Evolutionary conservation across 2,113 vertebrate species (phyloP), one percentile per base, ranked within the genome.

Genomic region (Brachyhypopomus gauderio): DNA sequence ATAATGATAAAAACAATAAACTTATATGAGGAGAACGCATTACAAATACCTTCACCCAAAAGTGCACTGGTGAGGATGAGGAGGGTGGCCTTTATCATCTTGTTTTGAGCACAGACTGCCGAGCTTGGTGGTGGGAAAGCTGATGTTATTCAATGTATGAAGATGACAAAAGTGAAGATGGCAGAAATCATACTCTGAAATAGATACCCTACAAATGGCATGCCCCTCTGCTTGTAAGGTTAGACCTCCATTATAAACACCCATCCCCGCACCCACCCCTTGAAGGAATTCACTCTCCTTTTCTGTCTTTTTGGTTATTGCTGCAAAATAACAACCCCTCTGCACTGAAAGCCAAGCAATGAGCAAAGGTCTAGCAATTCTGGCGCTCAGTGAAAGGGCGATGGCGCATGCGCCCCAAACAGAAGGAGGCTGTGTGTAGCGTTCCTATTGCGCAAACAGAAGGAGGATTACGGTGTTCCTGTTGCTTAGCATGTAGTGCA

Each of bases 41-140:
- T 67, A 22, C n/a, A 84, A 20, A 71, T 81, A 85, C 83, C 83
- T 85, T 73, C 69, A 48, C 56, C 81, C 48, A 78, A 66, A 63
- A 85, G 79, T 34, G 67, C 19, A 67, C 75, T 69, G 2, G 75
- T 70, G 19, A 85, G 71, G 63, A 85, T 56, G 63, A 73, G 48
- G 45, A 81, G 74, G 9, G 56, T 52, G n/a, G 3, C 14, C 12
- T 12, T 62, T 67, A 59, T 56, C 75, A 82, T 85, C 63, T 73
- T 81, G 75, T 73, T 48, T n/a, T 76, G 19, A 48, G 3, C 34
- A 64, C 56, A 77, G 83, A 80, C 41, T 80, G 78, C 64, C 30
- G 27, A 69, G 48, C 55, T 17, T 1, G n/a, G 27, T 1, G n/a
- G 27, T 38, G 27, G n/a, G 45, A 78, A 38, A 36, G 38, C 36